These are phyloP conservation scores for Apteryx owenii DNA, from an alignment of 2,113 vertebrate species.

Conservation along the genomic window DNA sequence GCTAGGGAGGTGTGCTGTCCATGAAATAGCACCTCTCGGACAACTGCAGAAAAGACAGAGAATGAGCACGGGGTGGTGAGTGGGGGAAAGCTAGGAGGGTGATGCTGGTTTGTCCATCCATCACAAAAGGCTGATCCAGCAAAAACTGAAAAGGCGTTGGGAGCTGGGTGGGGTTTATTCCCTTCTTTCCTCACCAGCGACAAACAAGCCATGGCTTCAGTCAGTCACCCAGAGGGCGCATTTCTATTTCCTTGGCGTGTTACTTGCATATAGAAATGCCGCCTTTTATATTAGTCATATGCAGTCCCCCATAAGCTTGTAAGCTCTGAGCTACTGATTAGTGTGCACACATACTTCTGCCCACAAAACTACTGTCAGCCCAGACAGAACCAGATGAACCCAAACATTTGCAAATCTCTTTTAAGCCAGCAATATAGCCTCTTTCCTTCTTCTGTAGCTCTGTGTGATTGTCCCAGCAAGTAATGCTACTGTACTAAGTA, in stretches of 20 bases:
- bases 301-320: too few species aligned
- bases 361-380: rapidly evolving
- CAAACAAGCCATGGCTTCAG: not conserved
- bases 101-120: not conserved
- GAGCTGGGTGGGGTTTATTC: not conserved
- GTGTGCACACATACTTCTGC: not conserved
- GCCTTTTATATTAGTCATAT: not conserved
- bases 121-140: not conserved
- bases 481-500: rapidly evolving
- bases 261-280: not conserved
- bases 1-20: not conserved
- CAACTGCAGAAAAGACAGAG: not conserved
- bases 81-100: not conserved
- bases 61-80: not conserved
- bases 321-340: not conserved
- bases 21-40: not conserved
- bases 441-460: not conserved
- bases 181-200: not conserved
- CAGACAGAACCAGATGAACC: not conserved
- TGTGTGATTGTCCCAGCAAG: not conserved
- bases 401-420: not conserved
- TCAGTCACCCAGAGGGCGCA: not conserved
- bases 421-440: not conserved
- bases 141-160: not conserved
- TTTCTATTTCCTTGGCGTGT: not conserved